A percentile compares a stretch with the other conserved stretches of the same genome.
Evolutionary conservation across 2,113 vertebrate species (phyloP).

Genomic region (Xerus inauris): DNA sequence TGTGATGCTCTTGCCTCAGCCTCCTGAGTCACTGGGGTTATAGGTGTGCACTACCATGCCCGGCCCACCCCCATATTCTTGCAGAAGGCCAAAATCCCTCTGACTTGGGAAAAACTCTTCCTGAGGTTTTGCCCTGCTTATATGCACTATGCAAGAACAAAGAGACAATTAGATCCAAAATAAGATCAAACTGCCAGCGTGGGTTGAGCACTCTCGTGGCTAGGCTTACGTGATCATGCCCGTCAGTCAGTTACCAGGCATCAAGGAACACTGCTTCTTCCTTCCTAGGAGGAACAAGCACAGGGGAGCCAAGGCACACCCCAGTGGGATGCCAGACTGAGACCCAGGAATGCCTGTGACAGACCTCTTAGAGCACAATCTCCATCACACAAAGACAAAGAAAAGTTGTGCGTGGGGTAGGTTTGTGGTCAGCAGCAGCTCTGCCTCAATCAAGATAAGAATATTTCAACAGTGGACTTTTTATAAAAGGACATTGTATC

Average conservation of each 20-base stretch:
- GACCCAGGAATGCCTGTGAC: neutral
- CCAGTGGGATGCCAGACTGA: neutral
- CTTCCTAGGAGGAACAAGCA: neutral
- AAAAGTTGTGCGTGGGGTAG: fast-evolving
- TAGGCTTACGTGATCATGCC: fast-evolving
- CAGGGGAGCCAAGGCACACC: neutral
- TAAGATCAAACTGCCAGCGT: neutral
- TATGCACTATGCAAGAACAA: neutral
- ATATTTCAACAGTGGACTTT: neutral
- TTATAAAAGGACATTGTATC: neutral
- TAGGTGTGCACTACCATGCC: too few relatives aligned
- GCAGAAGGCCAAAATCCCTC: neutral
- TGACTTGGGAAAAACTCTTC: neutral
- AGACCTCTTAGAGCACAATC: neutral
- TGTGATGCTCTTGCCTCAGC: too few relatives aligned
- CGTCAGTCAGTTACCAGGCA: neutral
- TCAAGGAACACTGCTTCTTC: neutral
- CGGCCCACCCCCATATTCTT: neutral
- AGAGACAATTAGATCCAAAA: neutral
- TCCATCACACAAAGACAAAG: neutral
- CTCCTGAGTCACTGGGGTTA: too few relatives aligned
- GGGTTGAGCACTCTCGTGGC: neutral
- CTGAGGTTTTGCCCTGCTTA: neutral
- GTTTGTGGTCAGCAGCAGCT: neutral
- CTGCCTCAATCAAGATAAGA: constrained; percentile 48